phyloP scores from a whole-genome alignment of 2,797 vertebrate species.

The Pangasius sanitwongsei region DNA sequence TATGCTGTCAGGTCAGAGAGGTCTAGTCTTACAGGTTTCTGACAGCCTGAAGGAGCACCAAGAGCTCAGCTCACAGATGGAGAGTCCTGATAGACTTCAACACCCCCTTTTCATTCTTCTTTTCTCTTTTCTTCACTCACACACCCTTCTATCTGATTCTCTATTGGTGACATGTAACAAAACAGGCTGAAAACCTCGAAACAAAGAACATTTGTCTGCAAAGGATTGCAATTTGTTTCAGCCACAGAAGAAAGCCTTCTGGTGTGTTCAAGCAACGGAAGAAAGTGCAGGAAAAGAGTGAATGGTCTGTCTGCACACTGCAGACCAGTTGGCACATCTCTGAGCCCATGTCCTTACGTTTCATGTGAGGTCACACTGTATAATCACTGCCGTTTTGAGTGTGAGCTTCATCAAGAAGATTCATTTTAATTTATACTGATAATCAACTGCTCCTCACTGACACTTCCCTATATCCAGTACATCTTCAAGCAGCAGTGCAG shows the following conservation, averaged over 20 bases:
- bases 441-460: not conserved
- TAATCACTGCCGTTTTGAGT: not conserved
- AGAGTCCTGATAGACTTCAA: constrained; percentile 42
- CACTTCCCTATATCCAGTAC: not conserved
- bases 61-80: constrained; percentile 35
- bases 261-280: not conserved
- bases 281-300: constrained; percentile 3
- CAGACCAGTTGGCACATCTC: not conserved
- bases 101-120: not conserved
- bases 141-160: constrained; percentile 28
- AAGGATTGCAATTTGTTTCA: constrained; percentile 9
- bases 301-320: not conserved
- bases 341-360: not conserved
- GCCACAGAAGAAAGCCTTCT: not conserved
- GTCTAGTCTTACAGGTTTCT: constrained; percentile 35
- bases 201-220: constrained; percentile 25
- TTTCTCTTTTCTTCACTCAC: not conserved
- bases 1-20: constrained; percentile 38
- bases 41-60: constrained; percentile 39
- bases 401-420: not conserved
- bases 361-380: not conserved
- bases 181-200: constrained; percentile 31
- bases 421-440: not conserved
- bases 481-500: not conserved
- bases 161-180: constrained; percentile 29